These are phyloP conservation scores for Acanthisitta chloris DNA, from an alignment of 2,113 vertebrate genomes.

Conservation along the genomic window DNA sequence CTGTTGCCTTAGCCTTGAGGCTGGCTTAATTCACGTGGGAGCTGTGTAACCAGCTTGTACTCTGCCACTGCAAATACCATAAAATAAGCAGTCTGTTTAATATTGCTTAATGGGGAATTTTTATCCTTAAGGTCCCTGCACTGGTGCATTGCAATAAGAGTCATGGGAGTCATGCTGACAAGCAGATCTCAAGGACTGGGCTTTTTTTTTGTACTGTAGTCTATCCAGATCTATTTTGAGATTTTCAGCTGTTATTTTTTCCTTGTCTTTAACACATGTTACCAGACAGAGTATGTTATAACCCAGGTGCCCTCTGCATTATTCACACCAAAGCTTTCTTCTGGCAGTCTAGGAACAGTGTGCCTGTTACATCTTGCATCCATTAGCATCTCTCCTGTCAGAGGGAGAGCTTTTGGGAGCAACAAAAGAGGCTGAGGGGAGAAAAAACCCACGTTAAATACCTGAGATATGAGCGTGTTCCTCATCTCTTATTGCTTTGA, in stretches of 20 bases:
- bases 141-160: neutral
- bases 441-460: neutral
- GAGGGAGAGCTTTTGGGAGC: constrained; percentile 1
- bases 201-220: neutral
- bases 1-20: neutral
- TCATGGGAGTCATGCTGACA: neutral
- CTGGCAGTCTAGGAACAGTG: neutral
- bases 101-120: neutral
- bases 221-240: neutral
- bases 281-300: neutral
- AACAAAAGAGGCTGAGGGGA: neutral
- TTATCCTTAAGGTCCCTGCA: neutral
- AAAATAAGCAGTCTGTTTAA: neutral
- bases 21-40: neutral
- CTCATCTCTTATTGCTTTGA: neutral
- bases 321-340: constrained; percentile 11
- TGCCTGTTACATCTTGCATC: neutral
- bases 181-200: neutral
- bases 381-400: constrained; percentile 24
- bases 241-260: neutral
- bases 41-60: neutral
- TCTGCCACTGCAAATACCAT: neutral
- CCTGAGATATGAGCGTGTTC: neutral
- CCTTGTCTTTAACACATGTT: neutral
- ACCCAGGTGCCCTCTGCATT: neutral